Conservation (phyloP, 2,888 invertebrate species). For the Clivina fossor region DNA sequence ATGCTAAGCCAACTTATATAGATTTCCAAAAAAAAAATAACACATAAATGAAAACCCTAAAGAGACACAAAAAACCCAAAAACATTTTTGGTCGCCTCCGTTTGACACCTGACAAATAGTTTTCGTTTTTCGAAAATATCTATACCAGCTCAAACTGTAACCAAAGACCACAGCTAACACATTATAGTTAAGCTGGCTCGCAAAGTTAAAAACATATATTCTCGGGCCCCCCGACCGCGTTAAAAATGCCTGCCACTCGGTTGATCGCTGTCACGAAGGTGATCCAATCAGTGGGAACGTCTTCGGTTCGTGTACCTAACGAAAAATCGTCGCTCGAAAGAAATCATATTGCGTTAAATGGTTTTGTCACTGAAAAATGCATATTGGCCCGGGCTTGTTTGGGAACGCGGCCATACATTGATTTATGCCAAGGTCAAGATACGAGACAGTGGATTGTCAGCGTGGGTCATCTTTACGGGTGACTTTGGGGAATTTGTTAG, state of each 20-base stretch:
- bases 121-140: conserved; percentile 30
- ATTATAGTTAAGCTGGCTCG: no score
- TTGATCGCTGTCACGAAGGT: conserved; percentile 36
- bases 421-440: conserved; percentile 28
- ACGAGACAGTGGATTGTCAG: conserved; percentile 22
- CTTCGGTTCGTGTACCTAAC: conserved; percentile 5
- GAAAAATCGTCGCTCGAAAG: background rate
- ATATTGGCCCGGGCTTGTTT: conserved; percentile 1
- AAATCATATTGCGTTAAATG: conserved; percentile 11
- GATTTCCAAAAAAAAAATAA: no score
- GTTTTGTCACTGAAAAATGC: conserved; percentile 25
- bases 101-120: conserved; percentile 35
- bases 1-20: no score
- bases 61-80: conserved; percentile 24
- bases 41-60: no score
- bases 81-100: conserved; percentile 27
- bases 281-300: conserved; percentile 35
- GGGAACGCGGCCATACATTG: conserved; percentile 19
- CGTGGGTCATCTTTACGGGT: conserved; percentile 27
- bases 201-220: conserved; percentile 1
- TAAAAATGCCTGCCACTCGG: no score
- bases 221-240: conserved; percentile 34
- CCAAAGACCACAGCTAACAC: conserved; percentile 7
- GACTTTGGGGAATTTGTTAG: conserved; percentile 25
- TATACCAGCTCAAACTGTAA: conserved; percentile 21